phyloP scores from a whole-genome alignment of 2,888 invertebrate genomes.

The Polymixis flavicincta region DNA sequence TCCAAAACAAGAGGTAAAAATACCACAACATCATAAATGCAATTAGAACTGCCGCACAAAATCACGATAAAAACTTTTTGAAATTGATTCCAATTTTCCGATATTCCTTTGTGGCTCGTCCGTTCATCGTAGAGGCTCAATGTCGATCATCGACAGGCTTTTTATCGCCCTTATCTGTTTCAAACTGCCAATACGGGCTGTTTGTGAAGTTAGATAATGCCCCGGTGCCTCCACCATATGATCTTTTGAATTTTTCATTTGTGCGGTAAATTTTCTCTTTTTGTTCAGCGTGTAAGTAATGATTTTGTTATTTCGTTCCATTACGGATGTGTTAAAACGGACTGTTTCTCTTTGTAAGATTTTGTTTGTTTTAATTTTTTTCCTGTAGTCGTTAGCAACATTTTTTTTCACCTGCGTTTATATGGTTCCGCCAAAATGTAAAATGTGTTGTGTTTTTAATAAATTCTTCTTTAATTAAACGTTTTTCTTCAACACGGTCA shows the following conservation, averaged over 20 bases:
- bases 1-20: not conserved
- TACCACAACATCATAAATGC: constrained; percentile 8
- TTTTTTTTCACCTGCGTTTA: not conserved
- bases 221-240: constrained; percentile 47
- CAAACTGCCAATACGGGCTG: constrained; percentile 64
- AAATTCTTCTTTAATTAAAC: not conserved
- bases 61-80: constrained; percentile 52
- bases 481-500: not conserved
- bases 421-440: no score
- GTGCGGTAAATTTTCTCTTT: constrained; percentile 32
- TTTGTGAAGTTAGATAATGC: constrained; percentile 66
- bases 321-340: constrained; percentile 17
- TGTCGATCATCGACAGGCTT: constrained; percentile 64
- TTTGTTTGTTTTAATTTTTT: constrained; percentile 22
- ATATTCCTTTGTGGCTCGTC: constrained; percentile 60
- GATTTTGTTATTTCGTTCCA: constrained; percentile 47
- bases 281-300: constrained; percentile 52
- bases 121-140: constrained; percentile 56
- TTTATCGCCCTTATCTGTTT: constrained; percentile 68
- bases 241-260: constrained; percentile 66
- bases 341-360: constrained; percentile 16
- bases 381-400: constrained; percentile 2
- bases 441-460: not conserved
- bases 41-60: constrained; percentile 50
- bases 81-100: constrained; percentile 61